phyloP scores from a whole-genome alignment of 2,113 vertebrate genomes.

The Phocoena phocoena region DNA sequence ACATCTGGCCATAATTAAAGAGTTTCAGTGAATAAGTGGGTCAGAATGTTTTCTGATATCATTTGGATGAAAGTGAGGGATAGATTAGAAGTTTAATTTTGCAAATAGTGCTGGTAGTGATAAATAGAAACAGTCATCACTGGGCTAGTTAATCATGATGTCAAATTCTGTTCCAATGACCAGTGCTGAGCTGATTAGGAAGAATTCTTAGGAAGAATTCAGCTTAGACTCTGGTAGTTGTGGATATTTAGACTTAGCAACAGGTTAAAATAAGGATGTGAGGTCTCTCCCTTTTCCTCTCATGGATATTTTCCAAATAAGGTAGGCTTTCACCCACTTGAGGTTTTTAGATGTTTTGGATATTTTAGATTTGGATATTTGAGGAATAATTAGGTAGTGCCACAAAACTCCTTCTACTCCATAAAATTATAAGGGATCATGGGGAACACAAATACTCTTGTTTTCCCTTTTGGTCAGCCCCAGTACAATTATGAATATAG shows the following conservation, averaged over 20 bases:
- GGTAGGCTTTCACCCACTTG: background rate
- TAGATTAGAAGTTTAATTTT: background rate
- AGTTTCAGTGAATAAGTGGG: background rate
- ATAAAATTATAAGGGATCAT: background rate
- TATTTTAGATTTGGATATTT: background rate
- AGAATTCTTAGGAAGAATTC: background rate
- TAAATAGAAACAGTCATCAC: background rate
- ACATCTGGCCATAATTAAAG: background rate
- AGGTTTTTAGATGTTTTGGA: background rate
- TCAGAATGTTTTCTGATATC: background rate
- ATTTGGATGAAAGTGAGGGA: background rate
- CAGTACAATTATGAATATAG: background rate
- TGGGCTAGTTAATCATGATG: background rate
- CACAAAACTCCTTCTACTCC: background rate
- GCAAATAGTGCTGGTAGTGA: background rate
- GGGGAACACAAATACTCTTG: background rate
- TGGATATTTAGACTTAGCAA: background rate
- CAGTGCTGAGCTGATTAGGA: background rate
- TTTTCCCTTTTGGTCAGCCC: background rate
- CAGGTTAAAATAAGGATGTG: background rate
- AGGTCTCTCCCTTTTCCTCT: background rate
- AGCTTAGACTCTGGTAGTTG: background rate
- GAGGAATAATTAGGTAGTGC: background rate
- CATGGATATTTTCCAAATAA: background rate
- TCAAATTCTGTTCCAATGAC: background rate